Conservation (phyloP, 2,797 vertebrate species). For the Sparus aurata region DNA sequence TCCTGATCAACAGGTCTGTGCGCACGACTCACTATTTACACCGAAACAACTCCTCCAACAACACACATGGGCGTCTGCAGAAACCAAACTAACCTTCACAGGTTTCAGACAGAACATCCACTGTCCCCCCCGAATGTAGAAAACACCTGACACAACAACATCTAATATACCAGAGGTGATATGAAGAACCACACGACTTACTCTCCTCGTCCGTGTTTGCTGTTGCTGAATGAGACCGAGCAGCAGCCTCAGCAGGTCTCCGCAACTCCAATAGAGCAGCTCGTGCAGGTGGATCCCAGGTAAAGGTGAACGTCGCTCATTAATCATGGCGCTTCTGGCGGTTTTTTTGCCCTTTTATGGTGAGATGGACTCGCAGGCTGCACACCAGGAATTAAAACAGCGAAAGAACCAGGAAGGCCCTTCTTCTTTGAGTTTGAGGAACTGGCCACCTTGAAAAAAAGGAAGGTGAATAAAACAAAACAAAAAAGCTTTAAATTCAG, state of each 20-base stretch:
- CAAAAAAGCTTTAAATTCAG: background rate
- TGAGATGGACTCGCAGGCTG: slow-evolving; percentile 63
- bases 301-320: slow-evolving; percentile 77
- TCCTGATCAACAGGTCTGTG: slow-evolving; percentile 38
- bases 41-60: slow-evolving; percentile 50
- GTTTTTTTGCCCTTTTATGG: slow-evolving; percentile 65
- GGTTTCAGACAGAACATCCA: background rate
- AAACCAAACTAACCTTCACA: slow-evolving; percentile 24
- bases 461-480: background rate
- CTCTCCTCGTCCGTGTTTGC: slow-evolving; percentile 33
- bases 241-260: slow-evolving; percentile 50
- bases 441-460: background rate
- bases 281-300: slow-evolving; percentile 77
- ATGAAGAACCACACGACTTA: slow-evolving; percentile 46
- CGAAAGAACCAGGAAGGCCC: slow-evolving; percentile 3
- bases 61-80: slow-evolving; percentile 46
- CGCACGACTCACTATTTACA: slow-evolving; percentile 49
- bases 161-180: background rate
- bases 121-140: background rate
- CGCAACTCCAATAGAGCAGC: slow-evolving; percentile 49
- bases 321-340: slow-evolving; percentile 70
- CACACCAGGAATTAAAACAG: slow-evolving; percentile 75
- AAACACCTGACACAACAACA: background rate
- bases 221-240: slow-evolving; percentile 29
- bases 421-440: background rate